phyloP scores from a whole-genome alignment of 2,113 vertebrate genomes.

The Barbus barbus region DNA sequence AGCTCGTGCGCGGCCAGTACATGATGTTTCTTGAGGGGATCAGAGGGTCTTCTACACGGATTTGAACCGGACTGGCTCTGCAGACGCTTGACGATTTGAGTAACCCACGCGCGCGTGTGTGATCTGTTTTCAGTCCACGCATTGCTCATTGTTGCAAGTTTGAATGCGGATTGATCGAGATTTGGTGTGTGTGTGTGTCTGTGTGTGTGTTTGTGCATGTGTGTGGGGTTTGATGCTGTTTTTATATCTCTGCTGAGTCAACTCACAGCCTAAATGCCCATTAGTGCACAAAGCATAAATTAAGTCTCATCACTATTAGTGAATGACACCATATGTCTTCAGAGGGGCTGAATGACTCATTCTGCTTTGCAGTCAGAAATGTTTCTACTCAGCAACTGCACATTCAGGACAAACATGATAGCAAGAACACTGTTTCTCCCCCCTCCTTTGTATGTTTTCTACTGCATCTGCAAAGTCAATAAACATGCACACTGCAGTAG shows the following conservation, averaged over 20 bases:
- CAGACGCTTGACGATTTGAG: slow-evolving; percentile 6
- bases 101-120: slow-evolving; percentile 30
- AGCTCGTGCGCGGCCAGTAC: not conserved
- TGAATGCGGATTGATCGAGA: not conserved
- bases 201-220: slow-evolving; percentile 4
- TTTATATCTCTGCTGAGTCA: slow-evolving; percentile 29
- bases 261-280: not conserved
- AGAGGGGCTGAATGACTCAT: not conserved
- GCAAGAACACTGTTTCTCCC: not conserved
- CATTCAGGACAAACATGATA: not conserved
- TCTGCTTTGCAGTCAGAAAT: not conserved
- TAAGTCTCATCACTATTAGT: not conserved
- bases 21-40: not conserved
- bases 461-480: slow-evolving; percentile 36
- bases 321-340: not conserved
- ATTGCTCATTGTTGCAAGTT: slow-evolving; percentile 26
- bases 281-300: not conserved
- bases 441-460: slow-evolving; percentile 9
- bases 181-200: slow-evolving; percentile 7
- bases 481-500: slow-evolving; percentile 52
- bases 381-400: not conserved
- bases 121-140: slow-evolving; percentile 54
- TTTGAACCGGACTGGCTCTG: not conserved
- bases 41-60: not conserved
- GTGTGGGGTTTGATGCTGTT: not conserved